Evolutionary conservation across 2,113 vertebrate species (phyloP).

Genomic region (Xyliphius kryptos): DNA sequence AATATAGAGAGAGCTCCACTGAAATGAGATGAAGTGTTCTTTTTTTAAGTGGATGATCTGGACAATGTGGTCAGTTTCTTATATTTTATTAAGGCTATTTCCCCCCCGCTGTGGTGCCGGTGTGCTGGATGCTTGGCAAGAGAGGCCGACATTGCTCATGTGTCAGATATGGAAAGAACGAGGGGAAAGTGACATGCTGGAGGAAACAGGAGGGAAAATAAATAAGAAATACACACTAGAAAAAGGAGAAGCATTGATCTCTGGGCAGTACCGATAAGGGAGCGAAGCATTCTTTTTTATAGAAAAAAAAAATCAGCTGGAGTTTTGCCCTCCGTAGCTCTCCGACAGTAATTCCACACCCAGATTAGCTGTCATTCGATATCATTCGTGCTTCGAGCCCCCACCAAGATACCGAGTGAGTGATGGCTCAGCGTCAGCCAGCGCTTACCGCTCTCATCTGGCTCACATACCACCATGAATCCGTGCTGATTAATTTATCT

Average conservation of each 20-base stretch:
- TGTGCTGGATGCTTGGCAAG: slow-evolving; percentile 1
- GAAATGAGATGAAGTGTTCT: slow-evolving; percentile 21
- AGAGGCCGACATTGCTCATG: slow-evolving; percentile 8
- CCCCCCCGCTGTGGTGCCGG: neutral
- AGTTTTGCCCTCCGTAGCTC: slow-evolving; percentile 29
- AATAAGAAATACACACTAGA: slow-evolving; percentile 9
- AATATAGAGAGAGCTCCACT: slow-evolving; percentile 12
- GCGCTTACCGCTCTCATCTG: slow-evolving; percentile 25
- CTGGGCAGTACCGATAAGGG: slow-evolving; percentile 40
- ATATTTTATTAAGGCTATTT: slow-evolving; percentile 34
- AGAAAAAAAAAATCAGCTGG: slow-evolving; percentile 33
- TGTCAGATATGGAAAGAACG: slow-evolving; percentile 23
- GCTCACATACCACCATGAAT: slow-evolving; percentile 1
- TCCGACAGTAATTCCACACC: slow-evolving; percentile 47
- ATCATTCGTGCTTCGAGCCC: slow-evolving; percentile 33
- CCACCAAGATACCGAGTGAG: slow-evolving; percentile 19
- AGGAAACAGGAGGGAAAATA: slow-evolving; percentile 17
- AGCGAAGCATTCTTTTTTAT: neutral
- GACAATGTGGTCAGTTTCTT: slow-evolving; percentile 24
- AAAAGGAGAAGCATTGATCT: slow-evolving; percentile 30
- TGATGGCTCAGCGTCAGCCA: slow-evolving; percentile 10
- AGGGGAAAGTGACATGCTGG: slow-evolving; percentile 21
- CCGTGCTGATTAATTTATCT: slow-evolving; percentile 12
- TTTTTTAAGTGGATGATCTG: slow-evolving; percentile 30
- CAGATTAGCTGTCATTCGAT: slow-evolving; percentile 48